These are phyloP conservation scores for Synanthedon tipuliformis DNA, from an alignment of 2,888 invertebrate genomes.

Conservation along the genomic window DNA sequence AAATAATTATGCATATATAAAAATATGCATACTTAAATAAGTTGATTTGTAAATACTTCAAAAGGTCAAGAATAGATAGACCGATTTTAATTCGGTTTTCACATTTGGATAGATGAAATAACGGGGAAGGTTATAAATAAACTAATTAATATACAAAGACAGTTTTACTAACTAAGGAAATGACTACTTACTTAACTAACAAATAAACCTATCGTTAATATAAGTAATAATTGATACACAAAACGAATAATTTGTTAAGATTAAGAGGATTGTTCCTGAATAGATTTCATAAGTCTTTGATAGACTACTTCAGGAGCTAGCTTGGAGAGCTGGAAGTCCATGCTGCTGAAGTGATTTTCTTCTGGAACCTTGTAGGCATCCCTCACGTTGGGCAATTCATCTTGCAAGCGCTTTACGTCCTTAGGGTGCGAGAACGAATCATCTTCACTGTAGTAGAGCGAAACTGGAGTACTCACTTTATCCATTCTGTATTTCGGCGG, in stretches of 20 bases:
- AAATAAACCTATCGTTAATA: slow-evolving; percentile 5
- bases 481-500: slow-evolving; percentile 50
- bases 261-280: slow-evolving; percentile 21
- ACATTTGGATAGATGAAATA: too few relatives aligned
- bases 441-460: slow-evolving; percentile 55
- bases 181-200: slow-evolving; percentile 9
- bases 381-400: slow-evolving; percentile 66
- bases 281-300: slow-evolving; percentile 42
- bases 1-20: too few relatives aligned
- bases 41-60: too few relatives aligned
- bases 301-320: slow-evolving; percentile 42
- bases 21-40: too few relatives aligned
- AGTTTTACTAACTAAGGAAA: slow-evolving; percentile 22
- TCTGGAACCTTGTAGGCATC: slow-evolving; percentile 68
- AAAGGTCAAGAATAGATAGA: too few relatives aligned
- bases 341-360: slow-evolving; percentile 43
- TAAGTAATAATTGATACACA: too few relatives aligned
- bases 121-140: background rate
- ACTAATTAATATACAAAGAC: slow-evolving; percentile 18
- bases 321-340: slow-evolving; percentile 58
- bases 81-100: too few relatives aligned
- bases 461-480: slow-evolving; percentile 47
- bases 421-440: slow-evolving; percentile 75
- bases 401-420: slow-evolving; percentile 69
- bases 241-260: slow-evolving; percentile 5